phyloP scores from a whole-genome alignment of 1,140 invertebrate genomes.

The Microplitis demolitor region DNA sequence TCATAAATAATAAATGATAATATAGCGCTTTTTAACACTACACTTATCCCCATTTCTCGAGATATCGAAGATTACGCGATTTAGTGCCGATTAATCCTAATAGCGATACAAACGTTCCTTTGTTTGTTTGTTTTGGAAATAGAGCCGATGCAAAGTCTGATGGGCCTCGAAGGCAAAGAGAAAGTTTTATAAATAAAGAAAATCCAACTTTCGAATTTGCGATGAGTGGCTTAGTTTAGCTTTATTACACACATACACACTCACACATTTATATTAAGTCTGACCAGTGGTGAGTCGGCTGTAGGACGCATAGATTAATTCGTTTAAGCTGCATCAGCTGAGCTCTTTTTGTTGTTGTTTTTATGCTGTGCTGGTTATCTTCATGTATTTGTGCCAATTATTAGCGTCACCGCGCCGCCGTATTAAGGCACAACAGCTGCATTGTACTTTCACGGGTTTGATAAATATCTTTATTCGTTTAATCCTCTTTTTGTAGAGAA shows the following conservation, averaged over 20 bases:
- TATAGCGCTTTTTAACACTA: background rate
- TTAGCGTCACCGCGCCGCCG: background rate
- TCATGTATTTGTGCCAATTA: background rate
- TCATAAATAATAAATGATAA: background rate
- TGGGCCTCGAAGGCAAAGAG: too few species aligned
- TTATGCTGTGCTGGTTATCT: background rate
- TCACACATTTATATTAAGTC: background rate
- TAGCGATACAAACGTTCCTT: background rate
- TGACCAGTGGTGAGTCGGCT: background rate
- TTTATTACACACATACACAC: too few species aligned
- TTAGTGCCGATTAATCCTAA: background rate
- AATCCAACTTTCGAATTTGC: too few species aligned
- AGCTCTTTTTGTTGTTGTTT: background rate
- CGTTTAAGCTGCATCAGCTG: background rate
- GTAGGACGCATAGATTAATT: slow-evolving; percentile 5
- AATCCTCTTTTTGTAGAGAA: background rate
- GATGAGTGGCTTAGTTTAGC: background rate
- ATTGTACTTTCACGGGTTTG: slow-evolving; percentile 3
- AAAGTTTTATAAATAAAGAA: too few species aligned
- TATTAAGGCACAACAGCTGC: background rate
- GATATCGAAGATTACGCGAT: too few species aligned
- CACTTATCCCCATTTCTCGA: too few species aligned
- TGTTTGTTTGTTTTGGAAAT: too few species aligned
- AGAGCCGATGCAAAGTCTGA: too few species aligned
- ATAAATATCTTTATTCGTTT: background rate